Conservation (phyloP, 2,888 invertebrate genomes). For the Belgica antarctica region DNA sequence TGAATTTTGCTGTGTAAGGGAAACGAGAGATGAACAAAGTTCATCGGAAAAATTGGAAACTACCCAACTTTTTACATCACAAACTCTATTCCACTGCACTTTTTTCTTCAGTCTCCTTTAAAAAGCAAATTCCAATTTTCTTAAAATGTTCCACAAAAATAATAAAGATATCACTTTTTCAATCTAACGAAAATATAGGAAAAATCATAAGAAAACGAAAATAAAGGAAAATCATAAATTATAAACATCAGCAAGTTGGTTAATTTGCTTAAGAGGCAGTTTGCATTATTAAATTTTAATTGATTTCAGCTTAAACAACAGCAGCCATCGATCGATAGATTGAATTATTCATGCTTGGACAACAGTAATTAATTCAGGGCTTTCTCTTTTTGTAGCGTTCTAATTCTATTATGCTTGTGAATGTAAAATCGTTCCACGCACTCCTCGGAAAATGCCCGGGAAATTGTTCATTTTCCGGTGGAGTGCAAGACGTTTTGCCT, state of each 20-base stretch:
- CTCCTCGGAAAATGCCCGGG: background rate
- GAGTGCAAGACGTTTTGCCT: background rate
- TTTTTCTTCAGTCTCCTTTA: background rate
- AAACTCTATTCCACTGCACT: background rate
- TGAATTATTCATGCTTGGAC: slow-evolving; percentile 7
- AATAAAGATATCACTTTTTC: background rate
- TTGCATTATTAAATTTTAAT: slow-evolving; percentile 15
- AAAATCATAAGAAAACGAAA: background rate
- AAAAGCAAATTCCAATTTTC: background rate
- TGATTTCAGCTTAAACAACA: background rate
- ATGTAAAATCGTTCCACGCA: background rate
- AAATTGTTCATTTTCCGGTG: slow-evolving; percentile 27
- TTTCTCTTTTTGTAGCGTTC: background rate
- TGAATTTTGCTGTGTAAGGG: background rate
- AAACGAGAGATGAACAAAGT: too few relatives aligned
- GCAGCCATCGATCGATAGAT: slow-evolving; percentile 8
- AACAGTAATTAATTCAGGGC: background rate
- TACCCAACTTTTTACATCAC: background rate
- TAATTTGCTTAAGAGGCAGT: background rate
- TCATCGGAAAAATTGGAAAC: background rate
- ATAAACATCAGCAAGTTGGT: background rate
- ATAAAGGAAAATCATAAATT: background rate
- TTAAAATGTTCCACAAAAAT: slow-evolving; percentile 4
- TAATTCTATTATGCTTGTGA: background rate
- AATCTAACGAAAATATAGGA: background rate